Base-by-base conservation (phyloP, 2,888 invertebrate genomes). In the Vandiemenella viatica region DNA sequence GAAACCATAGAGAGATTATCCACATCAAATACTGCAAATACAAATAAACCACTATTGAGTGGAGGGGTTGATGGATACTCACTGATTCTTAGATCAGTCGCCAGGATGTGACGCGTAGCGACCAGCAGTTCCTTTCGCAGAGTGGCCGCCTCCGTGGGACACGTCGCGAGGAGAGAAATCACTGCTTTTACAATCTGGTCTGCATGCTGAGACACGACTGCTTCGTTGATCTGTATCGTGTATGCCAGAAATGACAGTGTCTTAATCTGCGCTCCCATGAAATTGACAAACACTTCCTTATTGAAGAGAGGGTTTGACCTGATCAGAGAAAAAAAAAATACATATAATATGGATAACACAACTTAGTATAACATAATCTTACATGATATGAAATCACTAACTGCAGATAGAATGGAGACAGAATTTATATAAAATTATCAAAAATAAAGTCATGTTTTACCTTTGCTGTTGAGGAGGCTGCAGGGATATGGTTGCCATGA, bases 181-280 rank as follows among this genome's bases (percentile, higher is more conserved):
- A 97, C 89, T 1, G 96, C 96, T 65, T 88, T 86, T 0, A 95
- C 93, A 75, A 95, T 83, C 63, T 84, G 77, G 48, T 75, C 72
- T 1, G 86, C 79, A 63, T 91, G 85, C 57, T 79, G 79, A 5
- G 82, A 77, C 15, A 91, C 85, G 0, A 81, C 79, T 44, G 88
- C 86, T 68, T 90, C 83, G 62, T 88, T 83, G 53, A 90, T 82
- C 59, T 90, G 79, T 43, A 95, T 91, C 50, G 97, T 93, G 61
- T 96, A 97, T 0, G 96, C 97, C 49, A 98, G 70, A 64, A 97
- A 97, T 0, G 95, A 95, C 6, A 98, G 68, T 0, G 95, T 93
- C 67, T 97, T 97, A 50, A 97, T 91, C 72, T 98, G 98, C 0
- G 96, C 96, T 1, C 92, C 92, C 80, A 96, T 92, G 62, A 98